Conservation (phyloP, 2,888 invertebrate species). For the Cephus runcator region DNA sequence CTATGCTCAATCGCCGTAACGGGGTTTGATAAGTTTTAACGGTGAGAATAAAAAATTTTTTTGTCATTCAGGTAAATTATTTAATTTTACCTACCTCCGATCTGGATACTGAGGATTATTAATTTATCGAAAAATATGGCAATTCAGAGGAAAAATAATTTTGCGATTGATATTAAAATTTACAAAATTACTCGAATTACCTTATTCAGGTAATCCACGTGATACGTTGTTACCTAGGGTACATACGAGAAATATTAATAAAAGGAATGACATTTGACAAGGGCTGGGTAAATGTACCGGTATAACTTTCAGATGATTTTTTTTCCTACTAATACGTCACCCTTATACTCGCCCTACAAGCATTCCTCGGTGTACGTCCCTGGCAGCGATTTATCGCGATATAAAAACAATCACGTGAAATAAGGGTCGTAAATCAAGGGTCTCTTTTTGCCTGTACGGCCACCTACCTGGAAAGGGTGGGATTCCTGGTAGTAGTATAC, state of each 20-base stretch:
- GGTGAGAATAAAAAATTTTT: background rate
- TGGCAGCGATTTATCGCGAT: slow-evolving; percentile 1
- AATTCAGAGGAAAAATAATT: background rate
- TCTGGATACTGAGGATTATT: background rate
- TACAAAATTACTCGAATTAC: background rate
- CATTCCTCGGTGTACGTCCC: background rate
- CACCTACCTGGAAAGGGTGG: background rate
- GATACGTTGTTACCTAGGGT: background rate
- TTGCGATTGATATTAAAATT: too few species aligned
- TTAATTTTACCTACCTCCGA: background rate
- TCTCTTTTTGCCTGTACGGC: background rate
- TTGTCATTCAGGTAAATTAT: background rate
- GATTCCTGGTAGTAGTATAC: background rate
- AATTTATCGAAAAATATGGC: background rate
- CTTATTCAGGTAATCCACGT: background rate
- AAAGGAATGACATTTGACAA: background rate
- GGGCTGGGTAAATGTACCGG: background rate
- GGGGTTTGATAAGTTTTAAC: background rate
- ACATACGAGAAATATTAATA: background rate
- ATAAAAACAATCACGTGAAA: background rate
- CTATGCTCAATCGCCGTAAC: background rate
- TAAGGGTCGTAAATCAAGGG: slow-evolving; percentile 5
- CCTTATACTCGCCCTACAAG: background rate
- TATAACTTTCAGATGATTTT: background rate
- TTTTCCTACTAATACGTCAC: background rate